Evolutionary conservation across 1,140 invertebrate species (phyloP).

Genomic region (Trichomalopsis sarcophagae): DNA sequence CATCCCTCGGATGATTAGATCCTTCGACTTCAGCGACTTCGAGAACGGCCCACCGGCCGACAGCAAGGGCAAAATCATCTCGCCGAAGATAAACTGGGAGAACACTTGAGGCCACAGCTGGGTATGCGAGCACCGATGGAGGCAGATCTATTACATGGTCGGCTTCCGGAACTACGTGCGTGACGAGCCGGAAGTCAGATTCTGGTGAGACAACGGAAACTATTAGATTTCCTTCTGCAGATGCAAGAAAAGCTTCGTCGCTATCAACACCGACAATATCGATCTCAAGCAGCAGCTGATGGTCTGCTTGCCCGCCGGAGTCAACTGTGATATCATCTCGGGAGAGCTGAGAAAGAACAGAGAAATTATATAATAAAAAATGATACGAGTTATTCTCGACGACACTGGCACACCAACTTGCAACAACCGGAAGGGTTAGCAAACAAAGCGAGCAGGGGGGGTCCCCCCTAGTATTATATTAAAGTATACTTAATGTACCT

Average conservation of each 20-base stretch:
- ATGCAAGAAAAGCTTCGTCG: constrained; percentile 83
- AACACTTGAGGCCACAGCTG: constrained; percentile 85
- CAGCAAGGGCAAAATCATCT: constrained; percentile 78
- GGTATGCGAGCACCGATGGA: constrained; percentile 93
- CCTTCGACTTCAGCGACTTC: constrained; percentile 77
- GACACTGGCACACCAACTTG: no score
- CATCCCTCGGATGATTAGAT: constrained; percentile 86
- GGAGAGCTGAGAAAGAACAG: constrained; percentile 73
- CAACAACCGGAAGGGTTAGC: no score
- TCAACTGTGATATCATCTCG: constrained; percentile 90
- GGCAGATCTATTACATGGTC: constrained; percentile 88
- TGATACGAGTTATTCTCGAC: no score
- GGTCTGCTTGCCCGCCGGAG: constrained; percentile 85
- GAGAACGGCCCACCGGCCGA: constrained; percentile 82
- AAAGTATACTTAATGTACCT: no score
- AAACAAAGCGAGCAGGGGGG: no score
- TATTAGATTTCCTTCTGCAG: constrained; percentile 87
- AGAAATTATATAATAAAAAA: no score
- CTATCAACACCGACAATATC: constrained; percentile 80
- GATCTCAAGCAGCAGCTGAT: constrained; percentile 77
- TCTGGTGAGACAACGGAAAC: constrained; percentile 84
- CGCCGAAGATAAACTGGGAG: constrained; percentile 79
- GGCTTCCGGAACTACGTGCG: constrained; percentile 81
- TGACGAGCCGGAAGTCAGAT: constrained; percentile 71
- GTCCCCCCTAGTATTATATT: no score